Conservation (phyloP, 2,113 vertebrate genomes). For the Megaceryle torquata region DNA sequence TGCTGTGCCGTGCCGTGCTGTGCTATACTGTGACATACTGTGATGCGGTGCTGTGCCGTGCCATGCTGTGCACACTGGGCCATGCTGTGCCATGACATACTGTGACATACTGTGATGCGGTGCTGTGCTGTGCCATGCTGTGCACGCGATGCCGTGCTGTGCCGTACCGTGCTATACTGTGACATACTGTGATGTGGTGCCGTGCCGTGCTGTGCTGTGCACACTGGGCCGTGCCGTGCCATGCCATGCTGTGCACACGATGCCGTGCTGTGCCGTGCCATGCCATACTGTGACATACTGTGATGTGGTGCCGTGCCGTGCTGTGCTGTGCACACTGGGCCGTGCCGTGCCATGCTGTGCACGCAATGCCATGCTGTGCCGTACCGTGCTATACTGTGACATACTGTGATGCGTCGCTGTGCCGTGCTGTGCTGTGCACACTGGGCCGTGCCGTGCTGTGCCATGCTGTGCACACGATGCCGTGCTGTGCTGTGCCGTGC, state of each 20-base stretch:
- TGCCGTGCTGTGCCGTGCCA: not conserved
- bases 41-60: not conserved
- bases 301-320: not conserved
- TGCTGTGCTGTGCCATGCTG: not conserved
- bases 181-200: no score
- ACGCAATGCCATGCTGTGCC: no score
- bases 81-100: no score
- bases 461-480: no score
- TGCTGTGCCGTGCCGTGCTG: not conserved
- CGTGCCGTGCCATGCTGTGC: no score
- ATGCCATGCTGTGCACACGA: no score
- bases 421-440: not conserved
- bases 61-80: fast-evolving
- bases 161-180: fast-evolving
- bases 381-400: no score
- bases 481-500: not conserved
- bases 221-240: not conserved
- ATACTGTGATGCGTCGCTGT: no score
- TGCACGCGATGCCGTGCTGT: no score
- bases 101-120: no score
- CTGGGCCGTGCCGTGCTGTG: not conserved
- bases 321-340: not conserved
- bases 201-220: fast-evolving
- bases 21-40: not conserved
- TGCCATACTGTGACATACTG: not conserved